Percentiles rank a stretch among this genome's conserved stretches.
These are phyloP conservation scores for Takifugu rubripes DNA, from an alignment of 2,797 vertebrate genomes.

Conservation along the genomic window DNA sequence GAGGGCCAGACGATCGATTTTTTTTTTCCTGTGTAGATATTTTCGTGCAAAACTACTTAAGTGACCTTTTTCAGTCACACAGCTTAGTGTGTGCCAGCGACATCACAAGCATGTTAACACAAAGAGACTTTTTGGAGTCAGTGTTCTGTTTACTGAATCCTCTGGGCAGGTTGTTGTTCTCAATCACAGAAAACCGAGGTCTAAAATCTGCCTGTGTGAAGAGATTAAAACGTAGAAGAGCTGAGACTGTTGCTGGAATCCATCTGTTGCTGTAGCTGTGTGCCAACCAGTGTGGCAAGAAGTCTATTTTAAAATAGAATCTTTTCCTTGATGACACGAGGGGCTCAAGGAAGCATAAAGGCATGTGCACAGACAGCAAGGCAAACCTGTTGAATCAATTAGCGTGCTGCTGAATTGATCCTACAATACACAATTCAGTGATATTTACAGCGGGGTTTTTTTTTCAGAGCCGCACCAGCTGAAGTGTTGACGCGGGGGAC, in stretches of 20 bases:
- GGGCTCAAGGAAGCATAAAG: slow-evolving; percentile 1
- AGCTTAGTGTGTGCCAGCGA: background rate
- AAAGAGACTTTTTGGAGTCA: background rate
- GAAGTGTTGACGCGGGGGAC: slow-evolving; percentile 28
- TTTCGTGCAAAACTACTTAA: background rate
- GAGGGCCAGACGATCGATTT: no score
- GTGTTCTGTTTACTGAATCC: slow-evolving; percentile 17
- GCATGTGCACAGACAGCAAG: slow-evolving; percentile 17
- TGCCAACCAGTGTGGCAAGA: slow-evolving; percentile 13
- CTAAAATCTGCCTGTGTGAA: background rate
- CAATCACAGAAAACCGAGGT: slow-evolving; percentile 10
- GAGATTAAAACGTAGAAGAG: background rate
- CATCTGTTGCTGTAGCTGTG: slow-evolving; percentile 23
- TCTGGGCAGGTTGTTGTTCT: slow-evolving; percentile 2
- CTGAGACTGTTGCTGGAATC: slow-evolving; percentile 19
- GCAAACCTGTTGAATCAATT: slow-evolving; percentile 40
- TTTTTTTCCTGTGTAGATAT: background rate
- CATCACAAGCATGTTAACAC: no score
- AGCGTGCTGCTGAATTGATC: slow-evolving; percentile 28
- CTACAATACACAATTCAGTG: slow-evolving; percentile 39
- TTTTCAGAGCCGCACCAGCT: slow-evolving; percentile 35
- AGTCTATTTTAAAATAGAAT: slow-evolving; percentile 26
- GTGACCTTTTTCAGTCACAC: background rate
- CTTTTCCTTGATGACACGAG: background rate
- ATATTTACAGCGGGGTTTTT: slow-evolving; percentile 9